These are phyloP conservation scores for Hydrozoanthus gracilis DNA, from an alignment of 92 coral and sea anemone genomes.

Conservation along the genomic window DNA sequence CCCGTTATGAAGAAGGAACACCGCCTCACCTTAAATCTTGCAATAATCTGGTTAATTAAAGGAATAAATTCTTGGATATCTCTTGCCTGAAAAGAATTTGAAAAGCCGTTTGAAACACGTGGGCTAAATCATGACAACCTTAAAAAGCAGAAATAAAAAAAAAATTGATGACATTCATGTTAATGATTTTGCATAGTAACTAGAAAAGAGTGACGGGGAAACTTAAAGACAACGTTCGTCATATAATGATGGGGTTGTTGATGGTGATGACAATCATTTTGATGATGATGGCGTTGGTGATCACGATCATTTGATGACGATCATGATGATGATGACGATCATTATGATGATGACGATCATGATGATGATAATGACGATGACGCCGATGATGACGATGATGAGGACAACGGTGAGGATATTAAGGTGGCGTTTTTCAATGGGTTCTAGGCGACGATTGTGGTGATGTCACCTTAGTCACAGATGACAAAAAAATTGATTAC, in stretches of 20 bases:
- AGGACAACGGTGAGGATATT: background rate
- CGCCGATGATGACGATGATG: background rate
- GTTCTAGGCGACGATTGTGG: too few species aligned
- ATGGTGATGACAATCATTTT: background rate
- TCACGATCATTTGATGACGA: background rate
- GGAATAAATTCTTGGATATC: slow-evolving; percentile 99
- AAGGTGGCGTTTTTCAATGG: too few species aligned
- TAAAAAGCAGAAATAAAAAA: too few species aligned
- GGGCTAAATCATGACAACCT: background rate
- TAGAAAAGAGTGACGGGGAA: too few species aligned
- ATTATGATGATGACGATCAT: background rate
- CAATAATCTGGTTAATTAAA: slow-evolving; percentile 90
- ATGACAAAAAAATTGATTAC: background rate
- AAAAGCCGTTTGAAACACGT: background rate
- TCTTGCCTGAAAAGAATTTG: slow-evolving; percentile 70
- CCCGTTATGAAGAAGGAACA: too few species aligned
- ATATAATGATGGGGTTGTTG: background rate
- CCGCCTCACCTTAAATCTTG: slow-evolving; percentile 86
- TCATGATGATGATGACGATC: background rate
- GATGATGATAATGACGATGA: background rate
- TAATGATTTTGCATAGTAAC: background rate
- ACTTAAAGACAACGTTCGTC: too few species aligned
- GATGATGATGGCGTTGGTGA: background rate
- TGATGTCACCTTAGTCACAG: too few species aligned
- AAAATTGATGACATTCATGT: background rate